Base-by-base conservation (phyloP, 2,888 invertebrate species). In the Andrena marginata region DNA sequence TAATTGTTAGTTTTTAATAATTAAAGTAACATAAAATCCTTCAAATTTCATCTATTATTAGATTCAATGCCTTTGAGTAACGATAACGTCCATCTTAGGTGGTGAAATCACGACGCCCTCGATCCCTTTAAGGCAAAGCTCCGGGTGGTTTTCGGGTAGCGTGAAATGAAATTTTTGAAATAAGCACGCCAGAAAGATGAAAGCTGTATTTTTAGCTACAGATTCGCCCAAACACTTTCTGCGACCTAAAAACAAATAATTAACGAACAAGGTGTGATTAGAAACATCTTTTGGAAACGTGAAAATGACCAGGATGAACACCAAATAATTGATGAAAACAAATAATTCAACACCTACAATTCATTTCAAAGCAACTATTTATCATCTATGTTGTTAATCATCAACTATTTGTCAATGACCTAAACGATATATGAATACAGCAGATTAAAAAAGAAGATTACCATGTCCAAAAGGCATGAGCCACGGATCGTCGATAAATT, bases 221-320 rank as follows among this genome's bases (percentile, higher is more conserved):
- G 96, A 95, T 91, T 98, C 98, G 0, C 98, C 98, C 96, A 97
- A 96, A 91, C 98, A 98, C 72, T 97, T 84, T 76, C 87, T 82
- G 3, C 80, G 88, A 56, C 87, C 87, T 87, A 20, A 23, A 48
- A 64, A 51, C 5, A 70, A 71, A 60, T 49, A 49, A 0, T n/a
- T 23, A 74, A 49, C 7, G 31, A 49, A 49, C 3, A 26, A 42
- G 1, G 10, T 67, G 16, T 26, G 7, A 51, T 51, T n/a, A 51
- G 20, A 51, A n/a, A 51, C 20, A 51, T 20, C 20, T 51, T 42
- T 42, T 42, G 10, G 3, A 35, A 10, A 49, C 7, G 2, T 49
- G n/a, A 49, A 49, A n/a, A 35, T 35, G 1, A 13, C 35, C 10
- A 10, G 35, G 35, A 35, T 35, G 2, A 2, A 35, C 10, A 35